Conservation (phyloP, 2,888 invertebrate species). For the Megamerina dolium region DNA sequence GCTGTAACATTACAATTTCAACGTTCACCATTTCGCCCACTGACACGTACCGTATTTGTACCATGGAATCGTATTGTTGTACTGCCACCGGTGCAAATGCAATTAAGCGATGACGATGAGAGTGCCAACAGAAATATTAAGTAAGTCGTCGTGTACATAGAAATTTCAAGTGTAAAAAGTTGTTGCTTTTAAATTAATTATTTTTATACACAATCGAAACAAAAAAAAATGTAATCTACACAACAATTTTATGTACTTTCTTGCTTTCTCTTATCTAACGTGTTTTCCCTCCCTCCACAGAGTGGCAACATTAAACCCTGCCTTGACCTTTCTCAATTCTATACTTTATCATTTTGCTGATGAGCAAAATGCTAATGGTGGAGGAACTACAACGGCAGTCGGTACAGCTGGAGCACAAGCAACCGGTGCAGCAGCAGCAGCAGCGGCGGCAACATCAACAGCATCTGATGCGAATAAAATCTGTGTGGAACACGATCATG, state of each 20-base stretch:
- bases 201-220: background rate
- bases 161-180: too few species aligned
- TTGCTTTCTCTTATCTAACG: background rate
- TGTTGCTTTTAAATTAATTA: too few species aligned
- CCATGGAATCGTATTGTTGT: slow-evolving; percentile 97
- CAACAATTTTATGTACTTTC: slow-evolving; percentile 1
- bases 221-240: background rate
- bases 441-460: too few species aligned
- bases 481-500: slow-evolving; percentile 83
- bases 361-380: too few species aligned
- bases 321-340: slow-evolving; percentile 48
- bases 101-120: slow-evolving; percentile 67
- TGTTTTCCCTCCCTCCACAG: slow-evolving; percentile 24
- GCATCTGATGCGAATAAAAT: slow-evolving; percentile 50
- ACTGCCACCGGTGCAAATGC: slow-evolving; percentile 81
- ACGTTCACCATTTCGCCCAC: slow-evolving; percentile 85
- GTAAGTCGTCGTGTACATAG: slow-evolving; percentile 35
- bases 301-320: slow-evolving; percentile 47
- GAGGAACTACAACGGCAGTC: too few species aligned
- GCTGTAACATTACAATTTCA: slow-evolving; percentile 96
- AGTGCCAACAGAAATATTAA: slow-evolving; percentile 45
- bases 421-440: too few species aligned
- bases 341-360: slow-evolving; percentile 48
- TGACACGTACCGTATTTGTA: slow-evolving; percentile 84
- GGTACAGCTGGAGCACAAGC: too few species aligned